phyloP scores from a whole-genome alignment of 2,888 invertebrate genomes.

The Monopis laevigella region DNA sequence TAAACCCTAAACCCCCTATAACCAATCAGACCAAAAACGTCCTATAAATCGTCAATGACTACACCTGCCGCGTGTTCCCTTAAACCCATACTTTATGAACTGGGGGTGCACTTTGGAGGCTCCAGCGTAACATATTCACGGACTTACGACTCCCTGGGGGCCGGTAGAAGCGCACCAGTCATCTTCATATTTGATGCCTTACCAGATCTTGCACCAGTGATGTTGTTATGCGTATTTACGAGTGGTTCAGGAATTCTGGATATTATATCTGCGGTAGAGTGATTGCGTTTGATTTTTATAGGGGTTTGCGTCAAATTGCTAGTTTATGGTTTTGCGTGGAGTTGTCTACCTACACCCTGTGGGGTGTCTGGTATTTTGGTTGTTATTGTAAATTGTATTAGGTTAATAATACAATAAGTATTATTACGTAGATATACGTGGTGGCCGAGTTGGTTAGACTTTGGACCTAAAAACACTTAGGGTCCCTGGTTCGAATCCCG shows the following conservation, averaged over 20 bases:
- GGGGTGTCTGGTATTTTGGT: too few relatives aligned
- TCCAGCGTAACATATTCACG: constrained; percentile 8
- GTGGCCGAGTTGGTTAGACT: too few relatives aligned
- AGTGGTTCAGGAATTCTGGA: constrained; percentile 2
- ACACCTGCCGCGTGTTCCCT: constrained; percentile 52
- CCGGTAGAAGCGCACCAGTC: constrained; percentile 17
- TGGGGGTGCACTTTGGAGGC: constrained; percentile 11
- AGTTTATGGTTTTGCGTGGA: too few relatives aligned
- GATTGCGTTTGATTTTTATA: not conserved
- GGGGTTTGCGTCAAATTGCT: too few relatives aligned
- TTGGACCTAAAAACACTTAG: too few relatives aligned
- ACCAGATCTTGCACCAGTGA: constrained; percentile 35
- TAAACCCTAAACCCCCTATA: too few relatives aligned
- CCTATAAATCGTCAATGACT: constrained; percentile 47
- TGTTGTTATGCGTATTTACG: constrained; percentile 15
- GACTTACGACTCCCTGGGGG: constrained; percentile 8
- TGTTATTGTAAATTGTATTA: too few relatives aligned
- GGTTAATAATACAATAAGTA: too few relatives aligned
- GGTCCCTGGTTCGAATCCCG: too few relatives aligned
- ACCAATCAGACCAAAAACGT: too few relatives aligned
- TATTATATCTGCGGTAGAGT: not conserved
- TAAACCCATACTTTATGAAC: constrained; percentile 57
- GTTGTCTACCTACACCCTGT: too few relatives aligned
- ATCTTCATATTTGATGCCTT: constrained; percentile 51
- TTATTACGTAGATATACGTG: too few relatives aligned